Conservation (phyloP, 1,140 invertebrate genomes). For the Drosophila willistoni region DNA sequence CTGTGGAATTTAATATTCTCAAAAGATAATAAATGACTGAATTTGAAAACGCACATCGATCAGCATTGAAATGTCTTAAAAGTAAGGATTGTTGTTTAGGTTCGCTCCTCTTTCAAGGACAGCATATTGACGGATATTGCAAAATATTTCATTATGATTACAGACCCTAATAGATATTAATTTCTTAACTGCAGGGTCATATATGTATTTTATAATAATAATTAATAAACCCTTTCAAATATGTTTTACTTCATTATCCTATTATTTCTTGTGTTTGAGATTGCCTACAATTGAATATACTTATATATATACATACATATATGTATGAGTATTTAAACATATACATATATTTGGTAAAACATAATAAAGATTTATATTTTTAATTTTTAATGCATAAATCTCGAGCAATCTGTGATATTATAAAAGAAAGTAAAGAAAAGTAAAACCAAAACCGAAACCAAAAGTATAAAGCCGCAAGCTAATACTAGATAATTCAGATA, state of each 20-base stretch:
- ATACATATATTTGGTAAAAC: background rate
- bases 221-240: background rate
- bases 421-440: conserved; percentile 50
- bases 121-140: no score
- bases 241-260: conserved; percentile 14
- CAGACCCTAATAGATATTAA: no score
- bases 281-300: conserved; percentile 53
- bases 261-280: conserved; percentile 58
- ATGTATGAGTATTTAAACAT: background rate
- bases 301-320: conserved; percentile 5
- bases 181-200: background rate
- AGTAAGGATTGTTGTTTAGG: no score
- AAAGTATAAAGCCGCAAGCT: conserved; percentile 51
- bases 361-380: conserved; percentile 55
- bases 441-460: conserved; percentile 38
- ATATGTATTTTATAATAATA: background rate
- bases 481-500: conserved; percentile 34
- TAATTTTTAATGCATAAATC: conserved; percentile 71
- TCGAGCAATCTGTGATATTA: conserved; percentile 83
- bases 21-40: no score
- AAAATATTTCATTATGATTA: no score
- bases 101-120: no score
- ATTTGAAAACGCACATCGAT: no score
- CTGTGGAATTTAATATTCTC: no score
- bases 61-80: no score